Evolutionary conservation across 2,113 vertebrate species (phyloP).

Genomic region (Laticauda colubrina): DNA sequence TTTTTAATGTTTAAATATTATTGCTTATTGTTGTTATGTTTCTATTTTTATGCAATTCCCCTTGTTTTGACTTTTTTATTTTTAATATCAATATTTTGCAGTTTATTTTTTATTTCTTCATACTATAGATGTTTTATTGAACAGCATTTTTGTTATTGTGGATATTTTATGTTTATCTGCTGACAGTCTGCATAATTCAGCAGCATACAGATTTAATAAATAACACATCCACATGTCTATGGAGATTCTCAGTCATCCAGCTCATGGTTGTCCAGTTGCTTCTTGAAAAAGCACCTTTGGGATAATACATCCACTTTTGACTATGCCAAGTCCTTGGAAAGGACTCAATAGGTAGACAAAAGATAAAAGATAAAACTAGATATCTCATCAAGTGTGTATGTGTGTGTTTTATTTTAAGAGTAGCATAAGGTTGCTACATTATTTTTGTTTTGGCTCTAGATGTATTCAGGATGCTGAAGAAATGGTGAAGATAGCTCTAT

Average conservation of each 20-base stretch:
- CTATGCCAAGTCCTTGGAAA: background rate
- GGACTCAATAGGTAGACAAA: background rate
- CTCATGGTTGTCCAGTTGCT: too few relatives aligned
- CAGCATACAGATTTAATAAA: background rate
- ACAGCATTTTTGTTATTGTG: background rate
- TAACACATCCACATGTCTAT: background rate
- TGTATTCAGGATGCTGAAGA: constrained; percentile 87
- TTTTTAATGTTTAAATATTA: background rate
- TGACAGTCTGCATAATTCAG: background rate
- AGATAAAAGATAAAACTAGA: background rate
- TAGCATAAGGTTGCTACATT: background rate
- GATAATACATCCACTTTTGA: background rate
- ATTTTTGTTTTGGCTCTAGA: constrained; percentile 66
- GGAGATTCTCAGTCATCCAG: too few relatives aligned
- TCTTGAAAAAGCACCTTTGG: too few relatives aligned
- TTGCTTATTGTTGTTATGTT: background rate
- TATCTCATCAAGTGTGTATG: background rate
- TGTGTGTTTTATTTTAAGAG: background rate
- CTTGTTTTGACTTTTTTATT: background rate
- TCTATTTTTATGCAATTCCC: background rate
- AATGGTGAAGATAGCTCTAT: constrained; percentile 81
- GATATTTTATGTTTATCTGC: background rate
- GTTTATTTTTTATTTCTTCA: background rate
- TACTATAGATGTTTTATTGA: background rate
- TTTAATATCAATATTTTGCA: background rate